Conservation (phyloP, 2,113 vertebrate species). For the Grammomys surdaster region DNA sequence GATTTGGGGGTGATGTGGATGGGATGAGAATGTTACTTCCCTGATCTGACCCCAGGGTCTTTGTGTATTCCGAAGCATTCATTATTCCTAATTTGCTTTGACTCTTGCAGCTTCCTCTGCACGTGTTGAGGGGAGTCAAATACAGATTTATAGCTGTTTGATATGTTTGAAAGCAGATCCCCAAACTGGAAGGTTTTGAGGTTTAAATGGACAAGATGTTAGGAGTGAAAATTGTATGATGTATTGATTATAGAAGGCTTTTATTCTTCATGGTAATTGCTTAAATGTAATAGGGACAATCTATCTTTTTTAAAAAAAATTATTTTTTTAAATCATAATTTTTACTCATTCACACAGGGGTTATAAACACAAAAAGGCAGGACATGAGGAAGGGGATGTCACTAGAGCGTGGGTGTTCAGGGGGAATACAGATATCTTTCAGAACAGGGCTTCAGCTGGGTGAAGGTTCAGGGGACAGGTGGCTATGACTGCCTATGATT, state of each 20-base stretch:
- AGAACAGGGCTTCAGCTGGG: too few relatives aligned
- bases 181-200: not conserved
- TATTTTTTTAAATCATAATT: too few relatives aligned
- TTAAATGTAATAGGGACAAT: not conserved
- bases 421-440: too few relatives aligned
- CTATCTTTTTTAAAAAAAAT: too few relatives aligned
- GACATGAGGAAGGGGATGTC: too few relatives aligned
- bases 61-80: slow-evolving; percentile 1
- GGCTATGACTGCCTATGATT: too few relatives aligned
- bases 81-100: not conserved
- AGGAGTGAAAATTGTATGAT: not conserved
- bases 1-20: not conserved
- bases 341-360: too few relatives aligned
- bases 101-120: not conserved
- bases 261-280: not conserved
- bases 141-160: not conserved
- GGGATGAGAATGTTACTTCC: not conserved
- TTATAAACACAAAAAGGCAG: too few relatives aligned
- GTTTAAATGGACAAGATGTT: not conserved
- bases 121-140: not conserved
- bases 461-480: too few relatives aligned
- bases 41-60: not conserved
- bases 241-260: slow-evolving; percentile 4
- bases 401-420: too few relatives aligned
- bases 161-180: slow-evolving; percentile 3